Evolutionary conservation across 2,113 vertebrate genomes (phyloP).

Genomic region (Ptilorrhoa leucosticta): DNA sequence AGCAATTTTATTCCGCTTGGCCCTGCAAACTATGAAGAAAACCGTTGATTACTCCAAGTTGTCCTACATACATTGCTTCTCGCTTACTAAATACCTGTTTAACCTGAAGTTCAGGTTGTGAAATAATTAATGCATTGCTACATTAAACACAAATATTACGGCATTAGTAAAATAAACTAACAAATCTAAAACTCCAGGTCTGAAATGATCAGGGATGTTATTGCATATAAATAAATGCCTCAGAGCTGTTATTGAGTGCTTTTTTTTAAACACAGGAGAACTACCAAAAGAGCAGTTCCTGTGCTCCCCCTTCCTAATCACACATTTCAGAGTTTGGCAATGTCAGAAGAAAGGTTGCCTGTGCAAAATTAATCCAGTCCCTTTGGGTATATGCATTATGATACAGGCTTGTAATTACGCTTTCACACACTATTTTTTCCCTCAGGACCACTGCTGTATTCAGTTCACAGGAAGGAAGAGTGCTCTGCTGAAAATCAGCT

Average conservation of each 20-base stretch:
- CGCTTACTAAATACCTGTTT: not conserved
- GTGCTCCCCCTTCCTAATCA: not conserved
- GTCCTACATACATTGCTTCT: not conserved
- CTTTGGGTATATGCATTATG: not conserved
- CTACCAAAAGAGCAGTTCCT: not conserved
- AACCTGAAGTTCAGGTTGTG: not conserved
- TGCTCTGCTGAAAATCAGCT: not conserved
- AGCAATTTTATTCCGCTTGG: not conserved
- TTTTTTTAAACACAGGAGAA: not conserved
- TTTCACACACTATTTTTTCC: not conserved
- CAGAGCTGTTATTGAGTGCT: not conserved
- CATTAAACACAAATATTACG: not conserved
- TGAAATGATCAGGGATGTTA: not conserved
- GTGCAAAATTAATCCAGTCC: slow-evolving; percentile 31
- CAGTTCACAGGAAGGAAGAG: not conserved
- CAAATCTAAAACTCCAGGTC: not conserved
- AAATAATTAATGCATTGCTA: not conserved
- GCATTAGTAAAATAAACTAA: not conserved
- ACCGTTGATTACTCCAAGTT: not conserved
- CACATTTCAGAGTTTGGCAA: slow-evolving; percentile 3
- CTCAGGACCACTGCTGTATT: not conserved
- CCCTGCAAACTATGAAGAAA: not conserved
- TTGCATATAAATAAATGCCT: not conserved
- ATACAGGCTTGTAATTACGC: slow-evolving; percentile 24
- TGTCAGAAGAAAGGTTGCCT: slow-evolving; percentile 41